These are phyloP conservation scores for Brachyptera risi DNA, from an alignment of 2,888 invertebrate species.

Conservation along the genomic window DNA sequence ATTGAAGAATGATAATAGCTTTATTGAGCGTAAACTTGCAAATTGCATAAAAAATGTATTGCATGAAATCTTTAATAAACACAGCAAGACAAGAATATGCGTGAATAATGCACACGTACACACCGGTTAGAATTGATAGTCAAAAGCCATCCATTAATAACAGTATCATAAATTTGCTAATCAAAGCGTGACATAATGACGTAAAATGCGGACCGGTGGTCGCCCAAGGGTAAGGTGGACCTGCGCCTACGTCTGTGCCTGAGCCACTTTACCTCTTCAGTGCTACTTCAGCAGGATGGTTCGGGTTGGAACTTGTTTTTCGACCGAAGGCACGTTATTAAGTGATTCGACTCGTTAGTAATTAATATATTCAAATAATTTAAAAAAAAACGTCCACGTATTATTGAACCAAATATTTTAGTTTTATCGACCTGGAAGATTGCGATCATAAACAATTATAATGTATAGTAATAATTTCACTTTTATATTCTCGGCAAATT, in stretches of 20 bases:
- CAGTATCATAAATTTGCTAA: conserved; percentile 13
- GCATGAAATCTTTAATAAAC: no score
- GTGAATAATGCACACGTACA: background rate
- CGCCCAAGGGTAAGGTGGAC: conserved; percentile 5
- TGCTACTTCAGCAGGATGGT: background rate
- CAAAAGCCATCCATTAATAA: background rate
- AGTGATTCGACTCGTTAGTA: conserved; percentile 1
- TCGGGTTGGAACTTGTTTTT: background rate
- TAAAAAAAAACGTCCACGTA: background rate
- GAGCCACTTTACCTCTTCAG: no score
- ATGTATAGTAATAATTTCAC: background rate
- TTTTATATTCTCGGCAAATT: background rate
- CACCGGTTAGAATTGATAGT: conserved; percentile 4
- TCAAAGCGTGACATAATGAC: conserved; percentile 16
- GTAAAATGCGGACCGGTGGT: conserved; percentile 1
- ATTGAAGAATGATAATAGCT: no score
- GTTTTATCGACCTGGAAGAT: background rate
- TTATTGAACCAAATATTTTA: background rate
- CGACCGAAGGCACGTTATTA: background rate
- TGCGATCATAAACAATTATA: background rate
- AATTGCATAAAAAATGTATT: no score
- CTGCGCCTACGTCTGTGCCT: background rate
- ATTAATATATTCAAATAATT: conserved; percentile 7
- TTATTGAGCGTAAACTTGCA: no score
- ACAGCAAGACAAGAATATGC: no score